phyloP scores from a whole-genome alignment of 2,113 vertebrate genomes.

The Oreochromis tanganicae region DNA sequence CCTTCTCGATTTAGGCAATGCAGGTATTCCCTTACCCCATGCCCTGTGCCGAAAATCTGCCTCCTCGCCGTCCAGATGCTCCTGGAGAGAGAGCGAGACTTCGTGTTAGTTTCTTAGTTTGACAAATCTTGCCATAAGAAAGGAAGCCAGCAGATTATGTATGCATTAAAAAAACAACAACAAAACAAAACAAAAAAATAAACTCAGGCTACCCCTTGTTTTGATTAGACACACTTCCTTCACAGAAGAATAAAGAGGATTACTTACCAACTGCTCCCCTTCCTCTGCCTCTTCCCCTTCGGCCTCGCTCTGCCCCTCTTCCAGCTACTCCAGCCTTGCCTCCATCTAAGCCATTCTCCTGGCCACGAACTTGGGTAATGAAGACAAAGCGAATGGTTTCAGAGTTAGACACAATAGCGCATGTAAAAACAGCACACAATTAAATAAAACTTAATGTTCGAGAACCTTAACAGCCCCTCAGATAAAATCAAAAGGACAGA shows the following conservation, averaged over 20 bases:
- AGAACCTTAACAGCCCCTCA: neutral
- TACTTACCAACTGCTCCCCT: slow-evolving; percentile 77
- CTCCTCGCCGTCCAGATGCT: slow-evolving; percentile 76
- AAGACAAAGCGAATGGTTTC: neutral
- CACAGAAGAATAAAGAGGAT: neutral
- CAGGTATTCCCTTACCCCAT: slow-evolving; percentile 88
- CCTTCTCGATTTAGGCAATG: slow-evolving; percentile 32
- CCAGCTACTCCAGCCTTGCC: slow-evolving; percentile 81
- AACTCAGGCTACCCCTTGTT: neutral
- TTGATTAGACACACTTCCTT: neutral
- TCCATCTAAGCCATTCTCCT: slow-evolving; percentile 93
- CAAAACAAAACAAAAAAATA: no score
- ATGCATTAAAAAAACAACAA: neutral
- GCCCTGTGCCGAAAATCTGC: slow-evolving; percentile 95
- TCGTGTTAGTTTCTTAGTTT: neutral
- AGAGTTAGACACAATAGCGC: neutral
- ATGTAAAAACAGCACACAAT: neutral
- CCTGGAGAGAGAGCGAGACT: slow-evolving; percentile 10
- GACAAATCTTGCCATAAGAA: slow-evolving; percentile 53
- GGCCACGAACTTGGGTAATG: slow-evolving; percentile 81
- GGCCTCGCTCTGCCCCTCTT: slow-evolving; percentile 87
- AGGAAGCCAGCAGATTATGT: neutral
- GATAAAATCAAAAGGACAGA: neutral
- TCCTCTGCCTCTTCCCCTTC: slow-evolving; percentile 90
- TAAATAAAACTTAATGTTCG: neutral